phyloP scores from a whole-genome alignment of 1,140 invertebrate species.

The Drosophila suzukii region DNA sequence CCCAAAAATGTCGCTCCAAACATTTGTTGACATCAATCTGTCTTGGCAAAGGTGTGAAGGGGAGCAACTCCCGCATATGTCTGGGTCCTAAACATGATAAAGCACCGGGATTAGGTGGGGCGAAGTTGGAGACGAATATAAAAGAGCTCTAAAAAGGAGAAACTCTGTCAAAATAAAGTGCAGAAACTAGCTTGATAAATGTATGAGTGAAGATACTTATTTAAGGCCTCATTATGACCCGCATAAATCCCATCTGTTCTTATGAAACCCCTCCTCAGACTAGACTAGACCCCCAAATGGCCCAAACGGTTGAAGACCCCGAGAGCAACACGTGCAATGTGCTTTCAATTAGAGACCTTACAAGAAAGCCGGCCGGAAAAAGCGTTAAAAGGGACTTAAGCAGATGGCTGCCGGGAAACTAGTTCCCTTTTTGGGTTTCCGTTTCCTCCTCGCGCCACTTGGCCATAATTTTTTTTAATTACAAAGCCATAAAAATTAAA shows the following conservation, averaged over 20 bases:
- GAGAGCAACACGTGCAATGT: slow-evolving; percentile 59
- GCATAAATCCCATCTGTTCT: slow-evolving; percentile 26
- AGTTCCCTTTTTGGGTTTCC: slow-evolving; percentile 1
- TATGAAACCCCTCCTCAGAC: not conserved
- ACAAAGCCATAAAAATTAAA: slow-evolving; percentile 68
- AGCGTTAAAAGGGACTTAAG: slow-evolving; percentile 41
- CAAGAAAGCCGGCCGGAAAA: slow-evolving; percentile 30
- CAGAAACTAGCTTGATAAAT: slow-evolving; percentile 14
- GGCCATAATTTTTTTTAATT: slow-evolving; percentile 75
- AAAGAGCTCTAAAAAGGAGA: not conserved
- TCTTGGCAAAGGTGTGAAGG: slow-evolving; percentile 4
- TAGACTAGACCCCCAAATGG: slow-evolving; percentile 2
- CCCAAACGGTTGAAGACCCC: slow-evolving; percentile 3
- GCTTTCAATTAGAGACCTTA: slow-evolving; percentile 53
- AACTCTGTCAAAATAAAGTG: not conserved
- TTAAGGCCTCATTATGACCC: slow-evolving; percentile 43
- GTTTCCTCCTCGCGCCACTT: slow-evolving; percentile 1
- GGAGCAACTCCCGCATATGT: slow-evolving; percentile 43
- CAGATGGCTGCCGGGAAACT: slow-evolving; percentile 35
- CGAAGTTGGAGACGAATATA: slow-evolving; percentile 6
- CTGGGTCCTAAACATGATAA: slow-evolving; percentile 31
- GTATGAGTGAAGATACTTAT: slow-evolving; percentile 27
- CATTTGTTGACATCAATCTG: slow-evolving; percentile 42
- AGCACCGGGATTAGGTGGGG: slow-evolving; percentile 44
- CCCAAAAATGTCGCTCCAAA: slow-evolving; percentile 40